Evolutionary conservation across 2,888 invertebrate species (phyloP), one percentile per base, ranked within the genome.

Genomic region (Apamea epomidion): DNA sequence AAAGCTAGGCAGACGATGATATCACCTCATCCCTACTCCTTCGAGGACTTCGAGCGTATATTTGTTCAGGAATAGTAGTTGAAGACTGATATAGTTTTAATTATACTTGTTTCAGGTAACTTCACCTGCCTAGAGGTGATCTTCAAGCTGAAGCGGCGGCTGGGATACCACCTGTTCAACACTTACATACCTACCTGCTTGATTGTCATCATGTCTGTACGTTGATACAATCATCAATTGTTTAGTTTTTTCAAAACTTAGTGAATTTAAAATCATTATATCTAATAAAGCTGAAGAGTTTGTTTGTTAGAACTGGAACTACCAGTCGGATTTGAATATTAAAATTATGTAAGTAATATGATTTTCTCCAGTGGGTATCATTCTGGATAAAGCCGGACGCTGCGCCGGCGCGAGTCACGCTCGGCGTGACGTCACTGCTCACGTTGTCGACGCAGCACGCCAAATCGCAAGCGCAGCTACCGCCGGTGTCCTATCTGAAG

Each of bases 371-470:
- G 98, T 99, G 99, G 99, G 98, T 99, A 8, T 99, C 99, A 0
- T 99, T 99, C 96, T 99, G 99, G 99, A 99, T 99, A 91, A 99
- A 99, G 93, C 99, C 99, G 0, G 99, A 99, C 95, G 99, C 99
- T 0, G 99, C 99, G 8, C 99, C 99, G 0, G 99, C 99, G 37
- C 97, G 99, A 10, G 99, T 99, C 48, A 99, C 99, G 0, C 97
- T 99, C 0, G 99, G 99, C 32, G 99, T 99, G 81, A 99, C 99
- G 82, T 99, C 99, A 54, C 96, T 99, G 65, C 97, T 99, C 74
- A 99, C 99, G 5, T 96, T 99, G 45, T 99, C 99, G 25, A 99
- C 99, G 4, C 99, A 99, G 92, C 99, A 99, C 94, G 99, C 99
- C 25, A 99, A 99, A 96, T 99, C 99, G 86, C 99, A 99, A 94